Conservation (phyloP, 1,140 invertebrate species). For the Zaprionus nigranus region DNA sequence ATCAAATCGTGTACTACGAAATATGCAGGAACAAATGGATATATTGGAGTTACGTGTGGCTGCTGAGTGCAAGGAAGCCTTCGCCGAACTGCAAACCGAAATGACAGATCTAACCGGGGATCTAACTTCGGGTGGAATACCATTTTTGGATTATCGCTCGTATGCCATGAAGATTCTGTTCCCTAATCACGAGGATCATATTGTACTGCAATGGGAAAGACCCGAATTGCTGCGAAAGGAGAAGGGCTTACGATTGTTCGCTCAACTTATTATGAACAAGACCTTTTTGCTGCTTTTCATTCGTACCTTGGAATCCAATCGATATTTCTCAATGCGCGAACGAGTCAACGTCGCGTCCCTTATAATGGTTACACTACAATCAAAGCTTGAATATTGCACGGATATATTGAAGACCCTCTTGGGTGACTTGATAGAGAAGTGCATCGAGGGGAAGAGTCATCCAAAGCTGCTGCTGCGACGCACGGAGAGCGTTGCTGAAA, state of each 20-base stretch:
- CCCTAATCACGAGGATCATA: conserved; percentile 97
- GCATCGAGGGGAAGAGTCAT: conserved; percentile 99
- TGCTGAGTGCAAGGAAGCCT: conserved; percentile 99
- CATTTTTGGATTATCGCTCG: conserved; percentile 98
- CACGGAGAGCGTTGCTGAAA: conserved; percentile 99
- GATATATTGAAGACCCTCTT: conserved; percentile 99
- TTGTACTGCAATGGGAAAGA: conserved; percentile 96
- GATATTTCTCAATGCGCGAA: conserved; percentile 88
- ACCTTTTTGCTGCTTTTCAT: conserved; percentile 99
- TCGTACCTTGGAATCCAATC: conserved; percentile 98
- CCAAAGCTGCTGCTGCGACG: conserved; percentile 97
- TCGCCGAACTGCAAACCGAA: conserved; percentile 99
- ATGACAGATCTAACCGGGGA: conserved; percentile 99
- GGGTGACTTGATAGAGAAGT: conserved; percentile 98
- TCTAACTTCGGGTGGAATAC: conserved; percentile 96
- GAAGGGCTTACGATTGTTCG: conserved; percentile 96
- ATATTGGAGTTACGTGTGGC: conserved; percentile 98
- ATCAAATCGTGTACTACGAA: conserved; percentile 97
- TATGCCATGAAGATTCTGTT: conserved; percentile 99
- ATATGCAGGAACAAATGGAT: conserved; percentile 99
- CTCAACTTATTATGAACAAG: conserved; percentile 98
- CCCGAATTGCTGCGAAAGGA: conserved; percentile 95
- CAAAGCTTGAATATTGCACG: conserved; percentile 99
- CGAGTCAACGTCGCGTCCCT: conserved; percentile 99
- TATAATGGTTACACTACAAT: conserved; percentile 99